Evolutionary conservation across 2,888 invertebrate species (phyloP).

Genomic region (Oligia strigilis): DNA sequence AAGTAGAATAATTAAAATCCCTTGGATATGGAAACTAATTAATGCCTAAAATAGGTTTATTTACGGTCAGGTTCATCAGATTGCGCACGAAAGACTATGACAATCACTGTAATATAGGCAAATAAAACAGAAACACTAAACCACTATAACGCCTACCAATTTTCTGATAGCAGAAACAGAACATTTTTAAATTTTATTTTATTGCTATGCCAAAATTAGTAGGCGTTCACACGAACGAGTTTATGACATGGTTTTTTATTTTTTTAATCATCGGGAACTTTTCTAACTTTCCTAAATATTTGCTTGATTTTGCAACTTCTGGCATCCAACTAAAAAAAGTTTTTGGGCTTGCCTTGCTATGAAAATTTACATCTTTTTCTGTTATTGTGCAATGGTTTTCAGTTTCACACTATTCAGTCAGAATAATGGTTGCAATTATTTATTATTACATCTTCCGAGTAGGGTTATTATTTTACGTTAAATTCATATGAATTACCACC

Average conservation of each 20-base stretch:
- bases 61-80: neutral
- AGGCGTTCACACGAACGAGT: conserved; percentile 4
- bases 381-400: neutral
- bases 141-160: conserved; percentile 30
- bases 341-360: neutral
- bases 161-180: conserved; percentile 25
- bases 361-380: neutral
- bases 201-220: conserved; percentile 17
- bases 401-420: conserved; percentile 16
- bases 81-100: neutral
- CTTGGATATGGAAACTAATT: conserved; percentile 9
- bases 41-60: conserved; percentile 9
- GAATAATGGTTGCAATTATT: conserved; percentile 23
- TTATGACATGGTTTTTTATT: neutral
- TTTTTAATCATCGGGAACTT: no score
- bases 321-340: no score
- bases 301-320: neutral
- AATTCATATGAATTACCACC: conserved; percentile 23
- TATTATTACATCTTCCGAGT: conserved; percentile 23
- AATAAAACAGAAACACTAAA: neutral
- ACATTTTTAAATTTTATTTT: neutral
- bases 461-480: conserved; percentile 10
- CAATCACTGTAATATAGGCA: neutral
- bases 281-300: neutral
- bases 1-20: neutral